Evolutionary conservation across 2,797 vertebrate genomes (phyloP).

Genomic region (Heterohyrax brucei): DNA sequence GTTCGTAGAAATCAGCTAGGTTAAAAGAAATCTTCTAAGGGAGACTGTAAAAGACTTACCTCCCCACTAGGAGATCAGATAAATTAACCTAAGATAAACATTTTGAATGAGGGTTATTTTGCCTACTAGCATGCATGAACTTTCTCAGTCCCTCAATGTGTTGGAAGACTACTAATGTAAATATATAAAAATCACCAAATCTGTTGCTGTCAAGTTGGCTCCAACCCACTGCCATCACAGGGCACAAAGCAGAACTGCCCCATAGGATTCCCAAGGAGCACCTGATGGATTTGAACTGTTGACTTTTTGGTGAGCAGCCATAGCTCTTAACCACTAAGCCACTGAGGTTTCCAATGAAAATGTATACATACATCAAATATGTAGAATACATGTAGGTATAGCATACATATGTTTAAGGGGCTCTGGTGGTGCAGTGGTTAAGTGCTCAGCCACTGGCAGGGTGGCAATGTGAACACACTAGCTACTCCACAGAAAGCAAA

Average conservation of each 20-base stretch:
- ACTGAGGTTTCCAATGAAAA: background rate
- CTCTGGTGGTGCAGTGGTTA: too few relatives aligned
- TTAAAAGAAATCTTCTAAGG: constrained; percentile 49
- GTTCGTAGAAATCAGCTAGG: constrained; percentile 34
- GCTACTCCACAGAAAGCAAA: too few relatives aligned
- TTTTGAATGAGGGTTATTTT: constrained; percentile 60
- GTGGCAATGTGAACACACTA: too few relatives aligned
- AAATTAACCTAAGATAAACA: constrained; percentile 48
- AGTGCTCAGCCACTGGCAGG: too few relatives aligned
- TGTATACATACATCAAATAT: background rate
- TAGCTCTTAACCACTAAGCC: too few relatives aligned
- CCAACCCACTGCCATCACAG: too few relatives aligned
- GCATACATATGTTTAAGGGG: background rate
- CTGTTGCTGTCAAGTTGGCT: too few relatives aligned
- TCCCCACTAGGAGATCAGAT: background rate
- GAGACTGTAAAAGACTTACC: constrained; percentile 22
- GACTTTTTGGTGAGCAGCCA: too few relatives aligned
- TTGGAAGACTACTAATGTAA: background rate
- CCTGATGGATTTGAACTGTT: too few relatives aligned
- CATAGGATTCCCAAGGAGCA: too few relatives aligned
- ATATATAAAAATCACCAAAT: background rate
- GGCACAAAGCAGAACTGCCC: too few relatives aligned
- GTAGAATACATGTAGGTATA: background rate
- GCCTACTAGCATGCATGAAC: constrained; percentile 20
- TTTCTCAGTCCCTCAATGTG: background rate